These are phyloP conservation scores for Brachionus asplanchnoidis DNA, from an alignment of 1,140 invertebrate species.

Conservation along the genomic window DNA sequence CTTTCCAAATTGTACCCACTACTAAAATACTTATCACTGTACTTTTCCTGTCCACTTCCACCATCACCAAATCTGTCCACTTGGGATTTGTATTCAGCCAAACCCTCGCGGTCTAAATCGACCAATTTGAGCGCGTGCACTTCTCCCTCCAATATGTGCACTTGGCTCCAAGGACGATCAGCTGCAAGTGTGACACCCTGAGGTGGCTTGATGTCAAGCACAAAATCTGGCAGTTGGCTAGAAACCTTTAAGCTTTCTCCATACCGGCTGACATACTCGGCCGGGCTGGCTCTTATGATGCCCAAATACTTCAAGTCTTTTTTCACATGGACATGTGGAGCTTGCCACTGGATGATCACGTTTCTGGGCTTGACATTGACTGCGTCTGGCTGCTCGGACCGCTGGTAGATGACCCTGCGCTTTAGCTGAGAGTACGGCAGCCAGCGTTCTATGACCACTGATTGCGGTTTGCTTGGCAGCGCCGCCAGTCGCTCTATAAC, in stretches of 20 bases:
- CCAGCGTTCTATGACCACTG: conserved; percentile 40
- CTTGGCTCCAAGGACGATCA: not conserved
- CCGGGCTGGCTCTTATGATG: conserved; percentile 4
- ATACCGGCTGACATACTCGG: conserved; percentile 30
- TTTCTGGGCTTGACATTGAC: not conserved
- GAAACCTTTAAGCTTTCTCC: not conserved
- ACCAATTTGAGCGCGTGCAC: conserved; percentile 16
- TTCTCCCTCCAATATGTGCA: conserved; percentile 21
- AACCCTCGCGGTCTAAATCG: conserved; percentile 23
- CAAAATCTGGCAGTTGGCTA: not conserved
- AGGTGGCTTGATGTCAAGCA: not conserved
- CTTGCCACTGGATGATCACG: conserved; percentile 34
- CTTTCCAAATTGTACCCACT: not conserved
- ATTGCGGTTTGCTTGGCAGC: conserved; percentile 16
- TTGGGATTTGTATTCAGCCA: conserved; percentile 1
- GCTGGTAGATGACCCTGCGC: conserved; percentile 30
- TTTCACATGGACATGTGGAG: not conserved
- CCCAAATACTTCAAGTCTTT: conserved; percentile 40
- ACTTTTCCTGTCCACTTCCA: not conserved
- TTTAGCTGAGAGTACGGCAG: conserved; percentile 29
- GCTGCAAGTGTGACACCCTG: not conserved
- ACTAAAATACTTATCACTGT: not conserved
- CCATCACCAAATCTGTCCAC: not conserved
- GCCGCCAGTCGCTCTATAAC: conserved; percentile 38
- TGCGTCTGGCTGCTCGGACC: not conserved